These are phyloP conservation scores for Pseudopodoces humilis DNA, from an alignment of 2,113 vertebrate species.

Conservation along the genomic window DNA sequence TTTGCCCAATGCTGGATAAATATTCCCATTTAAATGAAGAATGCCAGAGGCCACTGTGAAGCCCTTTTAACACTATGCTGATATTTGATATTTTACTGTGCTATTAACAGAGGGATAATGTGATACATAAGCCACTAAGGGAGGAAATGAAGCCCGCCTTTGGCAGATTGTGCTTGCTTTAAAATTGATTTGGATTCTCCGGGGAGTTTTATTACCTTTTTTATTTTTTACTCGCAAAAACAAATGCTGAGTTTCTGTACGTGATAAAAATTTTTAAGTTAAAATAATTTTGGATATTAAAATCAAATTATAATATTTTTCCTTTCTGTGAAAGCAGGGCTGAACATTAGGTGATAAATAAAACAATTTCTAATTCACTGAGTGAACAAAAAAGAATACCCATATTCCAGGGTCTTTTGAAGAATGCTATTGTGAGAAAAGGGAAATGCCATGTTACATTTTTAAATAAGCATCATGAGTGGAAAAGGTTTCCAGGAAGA, in stretches of 20 bases:
- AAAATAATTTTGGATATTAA: neutral
- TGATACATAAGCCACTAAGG: neutral
- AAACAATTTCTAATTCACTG: neutral
- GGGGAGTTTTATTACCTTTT: neutral
- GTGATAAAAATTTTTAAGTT: neutral
- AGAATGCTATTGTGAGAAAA: neutral
- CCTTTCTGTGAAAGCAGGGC: neutral
- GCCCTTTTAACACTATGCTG: neutral
- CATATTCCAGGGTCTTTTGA: neutral
- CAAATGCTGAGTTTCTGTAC: neutral
- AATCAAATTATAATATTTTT: neutral
- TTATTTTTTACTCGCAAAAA: neutral
- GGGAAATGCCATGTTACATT: neutral
- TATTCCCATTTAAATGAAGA: neutral
- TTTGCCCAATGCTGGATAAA: neutral
- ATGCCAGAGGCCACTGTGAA: neutral
- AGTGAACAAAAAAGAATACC: neutral
- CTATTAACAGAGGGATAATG: conserved; percentile 29
- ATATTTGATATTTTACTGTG: conserved; percentile 21
- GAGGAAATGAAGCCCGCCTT: neutral
- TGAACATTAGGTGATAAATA: neutral
- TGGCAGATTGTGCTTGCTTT: neutral
- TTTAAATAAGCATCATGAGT: neutral
- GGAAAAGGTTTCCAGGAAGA: neutral
- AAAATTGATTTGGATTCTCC: neutral